phyloP scores from a whole-genome alignment of 2,113 vertebrate species.

The Oryzias woworae region DNA sequence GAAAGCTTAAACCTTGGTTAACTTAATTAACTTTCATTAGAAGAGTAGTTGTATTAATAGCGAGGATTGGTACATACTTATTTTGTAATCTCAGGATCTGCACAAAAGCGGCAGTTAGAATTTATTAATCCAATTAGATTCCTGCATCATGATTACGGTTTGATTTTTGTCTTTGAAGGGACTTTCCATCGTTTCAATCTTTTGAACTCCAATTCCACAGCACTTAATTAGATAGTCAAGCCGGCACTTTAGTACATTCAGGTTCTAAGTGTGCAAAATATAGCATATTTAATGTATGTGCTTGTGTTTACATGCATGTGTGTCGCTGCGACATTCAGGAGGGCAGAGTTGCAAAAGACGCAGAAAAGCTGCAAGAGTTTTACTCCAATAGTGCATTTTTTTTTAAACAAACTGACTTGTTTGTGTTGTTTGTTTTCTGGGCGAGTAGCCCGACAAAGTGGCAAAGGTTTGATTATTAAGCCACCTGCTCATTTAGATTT shows the following conservation, averaged over 20 bases:
- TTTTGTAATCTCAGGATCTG: constrained; percentile 73
- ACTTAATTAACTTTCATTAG: constrained; percentile 36
- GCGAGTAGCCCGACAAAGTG: constrained; percentile 24
- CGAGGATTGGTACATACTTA: constrained; percentile 45
- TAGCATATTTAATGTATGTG: constrained; percentile 75
- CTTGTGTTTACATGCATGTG: constrained; percentile 74
- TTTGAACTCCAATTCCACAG: constrained; percentile 82
- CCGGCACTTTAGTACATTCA: constrained; percentile 91
- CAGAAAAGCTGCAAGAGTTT: constrained; percentile 55
- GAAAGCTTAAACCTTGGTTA: constrained; percentile 35
- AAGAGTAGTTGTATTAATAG: constrained; percentile 36
- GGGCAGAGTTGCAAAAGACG: constrained; percentile 43
- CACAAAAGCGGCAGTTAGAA: constrained; percentile 60
- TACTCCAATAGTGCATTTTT: constrained; percentile 59
- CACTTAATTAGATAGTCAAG: constrained; percentile 89
- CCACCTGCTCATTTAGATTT: constrained; percentile 49
- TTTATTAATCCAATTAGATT: constrained; percentile 67
- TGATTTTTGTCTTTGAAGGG: constrained; percentile 62
- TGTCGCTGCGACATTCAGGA: constrained; percentile 72
- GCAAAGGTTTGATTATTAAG: constrained; percentile 42
- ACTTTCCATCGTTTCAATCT: constrained; percentile 45
- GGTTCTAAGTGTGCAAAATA: constrained; percentile 72
- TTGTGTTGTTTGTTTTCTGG: constrained; percentile 28
- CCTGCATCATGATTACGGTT: constrained; percentile 54
- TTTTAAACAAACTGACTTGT: constrained; percentile 23